Evolutionary conservation across 30 jellyfish, hydroid and myxozoan species (phyloP).

Genomic region (Nemopilema nomurai): DNA sequence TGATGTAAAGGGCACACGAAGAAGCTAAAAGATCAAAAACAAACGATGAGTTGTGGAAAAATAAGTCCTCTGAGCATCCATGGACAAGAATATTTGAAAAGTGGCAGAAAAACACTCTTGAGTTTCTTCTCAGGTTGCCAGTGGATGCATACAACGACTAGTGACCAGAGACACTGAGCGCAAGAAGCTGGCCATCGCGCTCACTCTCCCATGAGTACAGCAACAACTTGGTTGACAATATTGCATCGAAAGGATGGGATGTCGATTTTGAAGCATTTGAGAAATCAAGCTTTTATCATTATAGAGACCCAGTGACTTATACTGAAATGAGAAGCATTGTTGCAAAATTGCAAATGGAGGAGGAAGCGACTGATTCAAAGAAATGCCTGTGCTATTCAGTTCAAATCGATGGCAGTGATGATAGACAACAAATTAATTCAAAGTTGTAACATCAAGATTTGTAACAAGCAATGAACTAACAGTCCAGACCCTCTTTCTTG

Average conservation of each 20-base stretch:
- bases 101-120: background rate
- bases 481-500: constrained; percentile 41
- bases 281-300: constrained; percentile 35
- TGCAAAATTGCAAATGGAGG: constrained; percentile 32
- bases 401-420: constrained; percentile 59
- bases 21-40: constrained; percentile 1
- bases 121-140: constrained; percentile 28
- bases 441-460: constrained; percentile 38
- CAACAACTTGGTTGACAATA: constrained; percentile 28
- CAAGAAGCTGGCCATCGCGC: constrained; percentile 55
- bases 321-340: constrained; percentile 38
- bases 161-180: constrained; percentile 32
- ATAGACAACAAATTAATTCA: constrained; percentile 36
- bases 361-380: constrained; percentile 14
- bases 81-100: background rate
- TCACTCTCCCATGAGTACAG: constrained; percentile 49
- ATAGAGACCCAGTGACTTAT: constrained; percentile 50
- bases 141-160: constrained; percentile 42
- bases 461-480: constrained; percentile 15
- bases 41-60: constrained; percentile 26
- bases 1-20: constrained; percentile 10
- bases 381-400: constrained; percentile 38
- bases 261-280: constrained; percentile 28
- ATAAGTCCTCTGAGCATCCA: background rate
- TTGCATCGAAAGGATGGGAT: constrained; percentile 44